Conservation (phyloP, 2,113 vertebrate species). For the Planiliza haematocheilus region DNA sequence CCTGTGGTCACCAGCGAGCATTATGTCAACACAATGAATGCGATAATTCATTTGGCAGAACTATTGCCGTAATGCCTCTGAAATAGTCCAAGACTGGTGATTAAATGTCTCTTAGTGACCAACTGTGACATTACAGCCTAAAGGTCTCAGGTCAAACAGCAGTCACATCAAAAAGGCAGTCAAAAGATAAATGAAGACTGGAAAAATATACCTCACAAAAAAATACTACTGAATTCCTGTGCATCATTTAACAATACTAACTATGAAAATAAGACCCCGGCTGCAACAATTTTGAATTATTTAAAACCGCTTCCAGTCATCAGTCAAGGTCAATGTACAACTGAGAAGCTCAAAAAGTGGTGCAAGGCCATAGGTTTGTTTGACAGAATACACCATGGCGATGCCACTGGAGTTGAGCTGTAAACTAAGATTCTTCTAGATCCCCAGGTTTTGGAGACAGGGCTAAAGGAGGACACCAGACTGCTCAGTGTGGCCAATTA, state of each 20-base stretch:
- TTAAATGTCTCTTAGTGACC: constrained; percentile 5
- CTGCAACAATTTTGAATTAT: too few species aligned
- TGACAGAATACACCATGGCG: neutral
- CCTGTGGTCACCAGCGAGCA: constrained; percentile 4
- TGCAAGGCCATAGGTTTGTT: too few species aligned
- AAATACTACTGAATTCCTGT: neutral
- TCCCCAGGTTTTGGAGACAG: neutral
- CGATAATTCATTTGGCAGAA: constrained; percentile 37
- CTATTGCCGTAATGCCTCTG: constrained; percentile 24
- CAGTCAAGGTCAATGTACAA: neutral
- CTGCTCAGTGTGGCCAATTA: constrained; percentile 34
- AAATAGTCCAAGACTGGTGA: constrained; percentile 17
- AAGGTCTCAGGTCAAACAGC: neutral
- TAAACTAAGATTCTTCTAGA: neutral
- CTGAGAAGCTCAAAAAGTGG: too few species aligned
- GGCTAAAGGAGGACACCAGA: constrained; percentile 42
- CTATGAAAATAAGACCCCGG: neutral
- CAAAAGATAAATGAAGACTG: neutral
- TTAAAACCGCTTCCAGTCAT: neutral
- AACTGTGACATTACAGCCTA: constrained; percentile 26
- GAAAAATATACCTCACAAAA: constrained; percentile 23
- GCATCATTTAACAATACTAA: neutral
- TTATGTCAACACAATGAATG: constrained; percentile 45
- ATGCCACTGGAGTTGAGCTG: neutral
- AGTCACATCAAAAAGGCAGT: neutral